Percentiles rank a stretch among this genome's conserved stretches.
Conservation (phyloP, 2,888 invertebrate genomes). For the Caenorhabditis sulstoni region DNA sequence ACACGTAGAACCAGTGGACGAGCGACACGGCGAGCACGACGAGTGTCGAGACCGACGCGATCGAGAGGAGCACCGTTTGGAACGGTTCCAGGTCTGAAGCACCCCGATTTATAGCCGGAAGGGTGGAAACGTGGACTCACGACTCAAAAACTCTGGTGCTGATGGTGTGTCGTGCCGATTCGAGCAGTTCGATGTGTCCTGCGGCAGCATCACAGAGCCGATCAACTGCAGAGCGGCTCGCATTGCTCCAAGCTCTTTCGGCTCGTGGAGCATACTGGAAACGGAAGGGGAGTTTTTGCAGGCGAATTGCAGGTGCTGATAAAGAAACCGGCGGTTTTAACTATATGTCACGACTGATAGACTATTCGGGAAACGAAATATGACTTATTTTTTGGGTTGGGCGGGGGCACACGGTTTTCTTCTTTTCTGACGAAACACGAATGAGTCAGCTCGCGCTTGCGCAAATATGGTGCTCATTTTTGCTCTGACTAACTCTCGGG, state of each 20-base stretch:
- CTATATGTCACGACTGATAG: not conserved
- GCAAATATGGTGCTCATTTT: constrained; percentile 16
- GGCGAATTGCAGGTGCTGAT: no score
- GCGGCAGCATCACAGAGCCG: constrained; percentile 63
- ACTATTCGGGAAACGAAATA: no score
- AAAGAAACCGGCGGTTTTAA: no score
- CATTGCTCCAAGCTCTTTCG: constrained; percentile 46
- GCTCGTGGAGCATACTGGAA: not conserved
- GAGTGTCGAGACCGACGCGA: constrained; percentile 67
- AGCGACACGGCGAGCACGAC: constrained; percentile 68
- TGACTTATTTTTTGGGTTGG: no score
- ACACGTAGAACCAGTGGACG: constrained; percentile 71
- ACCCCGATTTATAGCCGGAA: no score
- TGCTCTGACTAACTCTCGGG: no score
- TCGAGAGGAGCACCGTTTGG: constrained; percentile 72
- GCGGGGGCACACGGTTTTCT: no score
- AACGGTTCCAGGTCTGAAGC: constrained; percentile 68
- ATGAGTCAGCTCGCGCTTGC: not conserved
- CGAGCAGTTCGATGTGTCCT: constrained; percentile 65
- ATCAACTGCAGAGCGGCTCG: constrained; percentile 55
- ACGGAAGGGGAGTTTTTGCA: no score
- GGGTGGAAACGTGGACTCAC: constrained; percentile 43
- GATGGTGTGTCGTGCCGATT: constrained; percentile 64
- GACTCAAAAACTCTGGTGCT: constrained; percentile 64
- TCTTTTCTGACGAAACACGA: no score